Evolutionary conservation across 92 coral and sea anemone species (phyloP).

Genomic region (Blastomussa wellsi): DNA sequence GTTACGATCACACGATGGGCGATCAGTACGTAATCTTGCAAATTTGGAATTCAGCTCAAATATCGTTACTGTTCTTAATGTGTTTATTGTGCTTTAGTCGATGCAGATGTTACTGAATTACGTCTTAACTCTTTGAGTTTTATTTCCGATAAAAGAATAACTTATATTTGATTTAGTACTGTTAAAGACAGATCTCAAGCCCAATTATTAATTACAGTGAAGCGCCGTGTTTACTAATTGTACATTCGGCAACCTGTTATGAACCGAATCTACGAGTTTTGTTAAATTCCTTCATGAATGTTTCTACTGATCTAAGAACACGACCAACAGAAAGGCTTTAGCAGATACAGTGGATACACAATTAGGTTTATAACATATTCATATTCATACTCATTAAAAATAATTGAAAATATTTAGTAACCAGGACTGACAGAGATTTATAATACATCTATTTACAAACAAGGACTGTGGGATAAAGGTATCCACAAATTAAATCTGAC

Average conservation of each 20-base stretch:
- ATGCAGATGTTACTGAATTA: neutral
- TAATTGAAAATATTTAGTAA: neutral
- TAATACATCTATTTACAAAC: too few relatives aligned
- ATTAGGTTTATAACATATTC: neutral
- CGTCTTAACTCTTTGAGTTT: neutral
- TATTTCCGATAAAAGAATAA: neutral
- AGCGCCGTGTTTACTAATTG: neutral
- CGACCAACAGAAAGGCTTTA: neutral
- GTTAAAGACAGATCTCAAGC: neutral
- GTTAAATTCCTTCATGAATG: neutral
- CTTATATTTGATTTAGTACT: neutral
- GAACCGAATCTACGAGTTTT: neutral
- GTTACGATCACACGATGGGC: neutral
- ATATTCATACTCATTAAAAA: neutral
- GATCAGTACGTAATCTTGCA: neutral
- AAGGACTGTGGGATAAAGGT: too few relatives aligned
- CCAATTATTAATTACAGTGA: neutral
- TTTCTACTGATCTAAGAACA: neutral
- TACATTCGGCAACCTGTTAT: neutral
- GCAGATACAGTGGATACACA: neutral
- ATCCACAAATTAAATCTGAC: too few relatives aligned
- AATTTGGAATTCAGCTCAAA: constrained; percentile 23
- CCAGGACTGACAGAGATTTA: neutral
- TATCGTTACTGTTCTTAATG: constrained; percentile 21
- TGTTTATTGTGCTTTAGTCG: constrained; percentile 7